Evolutionary conservation across 2,888 invertebrate genomes (phyloP).

Genomic region (Mamestra brassicae): DNA sequence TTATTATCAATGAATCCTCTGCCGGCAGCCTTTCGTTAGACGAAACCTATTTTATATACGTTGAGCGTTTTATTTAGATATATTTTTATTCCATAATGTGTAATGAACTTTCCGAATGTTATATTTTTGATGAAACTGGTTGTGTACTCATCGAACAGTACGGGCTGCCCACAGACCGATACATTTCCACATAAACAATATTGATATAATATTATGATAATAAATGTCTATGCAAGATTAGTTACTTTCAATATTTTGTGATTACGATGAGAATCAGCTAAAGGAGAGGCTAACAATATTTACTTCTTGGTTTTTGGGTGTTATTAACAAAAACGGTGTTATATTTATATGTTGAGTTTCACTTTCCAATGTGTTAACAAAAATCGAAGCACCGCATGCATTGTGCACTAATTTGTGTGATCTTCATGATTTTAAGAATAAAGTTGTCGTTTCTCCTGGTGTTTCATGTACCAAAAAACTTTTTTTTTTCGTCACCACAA

Average conservation of each 20-base stretch:
- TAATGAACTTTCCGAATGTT: constrained; percentile 42
- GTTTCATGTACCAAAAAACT: constrained; percentile 7
- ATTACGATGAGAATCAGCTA: constrained; percentile 33
- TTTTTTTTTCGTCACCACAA: constrained; percentile 14
- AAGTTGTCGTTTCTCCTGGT: constrained; percentile 15
- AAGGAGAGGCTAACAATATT: constrained; percentile 35
- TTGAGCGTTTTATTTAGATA: constrained; percentile 50
- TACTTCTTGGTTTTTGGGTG: constrained; percentile 41
- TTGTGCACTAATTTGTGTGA: constrained; percentile 78
- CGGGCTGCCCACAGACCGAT: constrained; percentile 73
- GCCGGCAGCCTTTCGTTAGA: constrained; percentile 70
- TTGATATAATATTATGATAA: constrained; percentile 45
- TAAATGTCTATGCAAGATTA: constrained; percentile 60
- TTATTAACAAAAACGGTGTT: constrained; percentile 54
- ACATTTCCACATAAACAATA: constrained; percentile 60
- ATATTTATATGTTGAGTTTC: constrained; percentile 32
- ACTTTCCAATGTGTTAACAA: constrained; percentile 49
- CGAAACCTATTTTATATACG: constrained; percentile 53
- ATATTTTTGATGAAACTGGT: constrained; percentile 70
- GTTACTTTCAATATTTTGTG: constrained; percentile 46
- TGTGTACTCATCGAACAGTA: constrained; percentile 77
- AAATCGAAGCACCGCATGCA: constrained; percentile 72
- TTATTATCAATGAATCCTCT: constrained; percentile 69
- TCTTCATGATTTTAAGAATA: constrained; percentile 72
- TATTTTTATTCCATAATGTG: constrained; percentile 46